Evolutionary conservation across 2,888 invertebrate species (phyloP), one percentile per base, ranked within the genome.

Genomic region (Tenthredo mesomela): DNA sequence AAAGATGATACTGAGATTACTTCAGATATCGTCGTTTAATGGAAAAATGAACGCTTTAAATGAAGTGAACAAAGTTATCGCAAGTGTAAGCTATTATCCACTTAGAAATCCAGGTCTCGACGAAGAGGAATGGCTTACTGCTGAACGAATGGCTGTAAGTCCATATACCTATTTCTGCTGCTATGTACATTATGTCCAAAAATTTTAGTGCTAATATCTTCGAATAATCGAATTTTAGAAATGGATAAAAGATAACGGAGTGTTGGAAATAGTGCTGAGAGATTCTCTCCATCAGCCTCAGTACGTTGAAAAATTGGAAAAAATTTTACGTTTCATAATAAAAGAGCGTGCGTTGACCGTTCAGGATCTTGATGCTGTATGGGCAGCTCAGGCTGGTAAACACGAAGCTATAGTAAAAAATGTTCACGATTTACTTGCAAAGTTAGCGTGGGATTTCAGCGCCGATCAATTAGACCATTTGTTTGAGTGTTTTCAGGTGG

Each of bases 21-120:
- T 99, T 88, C 98, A 98, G 95, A 98, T 99, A 93, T 98, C 99
- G 37, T 99, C 99, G 84, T 99, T 99, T 93, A 99, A 99, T 94
- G 99, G 99, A 58, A 99, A 99, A 95, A 99, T 99, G 99, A 99
- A 99, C 91, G 99, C 99, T 33, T 94, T 99, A 87, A 99, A 99
- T 93, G 99, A 99, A 95, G 98, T 99, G 85, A 99, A 99, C 94
- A 99, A 99, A 95, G 97, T 99, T 80, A 97, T 98, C 88, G 97
- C 97, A 85, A 97, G 97, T 90, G 98, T 98, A 86, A 96, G 97
- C 85, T 98, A 98, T 93, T 98, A 98, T 94, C 97, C 98, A 7
- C 98, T 96, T 93, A 94, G 96, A 83, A 96, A 96, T 91, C 95
- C 95, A 85, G 94, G 95, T 85, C 95, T 96, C 71, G 97, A 97